Conservation (phyloP, 2,888 invertebrate genomes). For the Lithophane ornitopus region DNA sequence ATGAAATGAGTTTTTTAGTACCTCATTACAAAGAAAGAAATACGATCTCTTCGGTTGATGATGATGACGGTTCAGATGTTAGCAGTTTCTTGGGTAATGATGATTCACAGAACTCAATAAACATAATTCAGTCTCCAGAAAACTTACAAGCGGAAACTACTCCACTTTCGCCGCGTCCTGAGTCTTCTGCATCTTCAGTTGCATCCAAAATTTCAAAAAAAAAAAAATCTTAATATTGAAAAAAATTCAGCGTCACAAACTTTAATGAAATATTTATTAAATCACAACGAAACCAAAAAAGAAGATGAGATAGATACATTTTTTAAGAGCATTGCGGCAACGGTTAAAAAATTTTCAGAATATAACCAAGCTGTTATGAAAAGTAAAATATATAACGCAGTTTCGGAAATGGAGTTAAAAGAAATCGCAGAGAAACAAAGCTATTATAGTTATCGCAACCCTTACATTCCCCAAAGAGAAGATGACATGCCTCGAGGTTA, state of each 20-base stretch:
- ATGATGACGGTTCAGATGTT: constrained; percentile 56
- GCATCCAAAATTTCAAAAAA: too few species aligned
- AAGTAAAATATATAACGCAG: constrained; percentile 59
- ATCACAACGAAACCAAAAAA: constrained; percentile 47
- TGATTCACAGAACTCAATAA: constrained; percentile 60
- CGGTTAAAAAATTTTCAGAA: too few species aligned
- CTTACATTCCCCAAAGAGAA: constrained; percentile 52
- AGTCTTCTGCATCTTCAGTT: too few species aligned
- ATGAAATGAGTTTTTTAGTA: too few species aligned
- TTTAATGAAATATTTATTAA: too few species aligned
- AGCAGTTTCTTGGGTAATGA: constrained; percentile 58
- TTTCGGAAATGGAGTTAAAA: constrained; percentile 60
- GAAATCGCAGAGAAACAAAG: constrained; percentile 52
- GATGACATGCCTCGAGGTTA: constrained; percentile 48
- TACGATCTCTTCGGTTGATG: constrained; percentile 52
- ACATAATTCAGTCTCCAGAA: constrained; percentile 57
- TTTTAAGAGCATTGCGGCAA: too few species aligned
- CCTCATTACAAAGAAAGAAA: too few species aligned
- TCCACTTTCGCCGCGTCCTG: constrained; percentile 40
- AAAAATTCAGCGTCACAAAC: too few species aligned
- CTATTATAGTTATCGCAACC: constrained; percentile 49
- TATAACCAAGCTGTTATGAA: too few species aligned
- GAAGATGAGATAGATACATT: too few species aligned
- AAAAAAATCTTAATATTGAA: too few species aligned
- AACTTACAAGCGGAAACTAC: constrained; percentile 53